Percentiles rank a stretch among this genome's conserved stretches.
These are phyloP conservation scores for Pseudochromis fuscus DNA, from an alignment of 2,797 vertebrate species.

Conservation along the genomic window DNA sequence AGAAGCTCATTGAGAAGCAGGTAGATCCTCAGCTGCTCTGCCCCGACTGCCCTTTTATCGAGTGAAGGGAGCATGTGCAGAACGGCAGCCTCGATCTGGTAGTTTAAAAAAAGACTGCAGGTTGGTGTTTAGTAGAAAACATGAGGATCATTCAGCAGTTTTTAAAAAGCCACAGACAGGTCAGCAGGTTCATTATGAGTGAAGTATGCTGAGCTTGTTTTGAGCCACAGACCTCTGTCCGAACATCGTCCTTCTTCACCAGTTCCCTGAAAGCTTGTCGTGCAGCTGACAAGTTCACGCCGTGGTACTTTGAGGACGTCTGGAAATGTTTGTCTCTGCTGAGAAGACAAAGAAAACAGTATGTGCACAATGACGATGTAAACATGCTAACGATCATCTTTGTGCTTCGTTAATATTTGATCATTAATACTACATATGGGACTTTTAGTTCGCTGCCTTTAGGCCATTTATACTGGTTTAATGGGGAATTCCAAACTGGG, in stretches of 20 bases:
- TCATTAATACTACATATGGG: too few species aligned
- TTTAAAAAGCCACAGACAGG: too few species aligned
- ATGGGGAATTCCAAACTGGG: too few species aligned
- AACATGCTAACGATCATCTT: too few species aligned
- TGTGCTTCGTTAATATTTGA: too few species aligned
- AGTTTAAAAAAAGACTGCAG: not conserved
- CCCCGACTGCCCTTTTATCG: constrained; percentile 53
- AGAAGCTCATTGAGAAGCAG: constrained; percentile 83
- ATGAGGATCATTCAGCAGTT: too few species aligned
- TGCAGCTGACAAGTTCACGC: constrained; percentile 71
- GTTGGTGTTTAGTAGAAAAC: too few species aligned
- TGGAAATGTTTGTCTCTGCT: constrained; percentile 73
- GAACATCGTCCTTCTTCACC: constrained; percentile 27
- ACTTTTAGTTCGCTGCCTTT: too few species aligned
- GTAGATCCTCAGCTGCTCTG: constrained; percentile 83
- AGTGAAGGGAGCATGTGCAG: constrained; percentile 62
- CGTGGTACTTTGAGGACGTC: constrained; percentile 62
- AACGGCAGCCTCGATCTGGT: constrained; percentile 74
- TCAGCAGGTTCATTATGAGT: not conserved
- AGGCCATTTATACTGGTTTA: too few species aligned
- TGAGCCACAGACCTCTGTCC: constrained; percentile 62
- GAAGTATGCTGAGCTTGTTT: too few species aligned
- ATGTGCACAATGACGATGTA: too few species aligned
- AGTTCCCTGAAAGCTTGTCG: constrained; percentile 63
- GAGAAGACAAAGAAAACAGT: not conserved